A percentile compares a stretch with the other conserved stretches of the same genome.
Evolutionary conservation across 2,113 vertebrate genomes (phyloP).

Genomic region (Tauraco erythrolophus): DNA sequence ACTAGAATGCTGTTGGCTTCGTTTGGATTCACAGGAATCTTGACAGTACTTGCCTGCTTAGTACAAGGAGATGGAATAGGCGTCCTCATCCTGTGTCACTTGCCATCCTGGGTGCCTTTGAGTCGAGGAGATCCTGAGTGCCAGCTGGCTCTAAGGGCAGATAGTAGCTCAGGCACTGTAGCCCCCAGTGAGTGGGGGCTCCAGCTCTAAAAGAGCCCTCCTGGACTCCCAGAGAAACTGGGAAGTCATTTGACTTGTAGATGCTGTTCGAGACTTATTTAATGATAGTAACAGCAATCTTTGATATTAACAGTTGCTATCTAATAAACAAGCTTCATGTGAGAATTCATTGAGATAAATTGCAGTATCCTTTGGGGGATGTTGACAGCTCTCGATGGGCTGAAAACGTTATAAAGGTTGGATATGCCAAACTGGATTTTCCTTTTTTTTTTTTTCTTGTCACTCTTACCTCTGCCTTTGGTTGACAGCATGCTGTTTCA

Average conservation of each 20-base stretch:
- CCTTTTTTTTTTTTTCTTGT: no score
- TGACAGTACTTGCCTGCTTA: not conserved
- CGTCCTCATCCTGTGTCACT: not conserved
- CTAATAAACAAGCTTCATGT: not conserved
- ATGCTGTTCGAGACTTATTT: not conserved
- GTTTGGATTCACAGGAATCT: not conserved
- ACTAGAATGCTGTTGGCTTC: not conserved
- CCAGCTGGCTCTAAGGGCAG: not conserved
- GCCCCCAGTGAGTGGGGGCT: not conserved
- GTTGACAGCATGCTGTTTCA: not conserved
- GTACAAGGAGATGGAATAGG: not conserved
- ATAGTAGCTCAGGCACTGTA: not conserved
- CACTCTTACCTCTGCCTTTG: not conserved
- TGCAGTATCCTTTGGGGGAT: not conserved
- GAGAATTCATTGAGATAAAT: not conserved
- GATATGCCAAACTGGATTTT: not conserved
- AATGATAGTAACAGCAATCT: no score
- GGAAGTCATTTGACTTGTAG: not conserved
- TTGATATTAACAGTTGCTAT: not conserved
- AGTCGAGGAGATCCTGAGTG: accelerated
- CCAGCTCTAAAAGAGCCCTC: not conserved
- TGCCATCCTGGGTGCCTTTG: not conserved
- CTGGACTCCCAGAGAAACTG: not conserved
- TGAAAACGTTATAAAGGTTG: not conserved
- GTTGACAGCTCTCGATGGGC: not conserved